Evolutionary conservation across 2,888 invertebrate genomes (phyloP), one percentile per base, ranked within the genome.

Genomic region (Pocota personata): DNA sequence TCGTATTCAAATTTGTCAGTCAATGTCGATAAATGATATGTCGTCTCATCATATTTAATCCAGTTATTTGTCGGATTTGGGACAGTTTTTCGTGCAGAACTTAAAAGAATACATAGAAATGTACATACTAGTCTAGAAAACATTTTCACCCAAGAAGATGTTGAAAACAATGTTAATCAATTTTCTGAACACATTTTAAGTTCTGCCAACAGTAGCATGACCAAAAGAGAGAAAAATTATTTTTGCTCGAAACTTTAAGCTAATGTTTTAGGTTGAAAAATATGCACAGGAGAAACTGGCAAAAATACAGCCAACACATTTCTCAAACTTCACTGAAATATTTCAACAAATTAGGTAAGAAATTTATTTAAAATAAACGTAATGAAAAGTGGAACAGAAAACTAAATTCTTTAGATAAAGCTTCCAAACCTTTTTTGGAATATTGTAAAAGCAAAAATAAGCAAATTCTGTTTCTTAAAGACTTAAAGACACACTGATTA

Each of bases 401-500:
- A 24, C 24, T 60, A 1, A 43, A 14, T 1, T 60, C 40, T 7
- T 1, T 30, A 14, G 43, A 62, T 2, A 58, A 58, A 37, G n/a
- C 19, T 21, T 37, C 21, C 14, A 24, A 60, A 24, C 27, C 40
- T 8, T 60, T 40, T n/a, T 43, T 24, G 62, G 43, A 43, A 43
- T 16, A 62, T 62, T 1, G 43, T 43, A 58, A 19, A 58, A 58
- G 37, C 16, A 37, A 58, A 58, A 58, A 37, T 35, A 19, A 19
- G 7, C 8, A 19, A 19, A 4, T 19, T 21, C 8, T 6, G 4
- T 10, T 7, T 40, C 40, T 40, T n/a, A 2, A 40, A 40, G 24
- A 24, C 24, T n/a, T n/a, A n/a, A n/a, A 24, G 24, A 3, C 24
- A 24, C 24, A 24, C 24, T 24, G 24, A 24, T 24, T 24, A 24